A percentile compares a stretch with the other conserved stretches of the same genome.
These are phyloP conservation scores for Ornithorhynchus anatinus DNA, from an alignment of 2,113 vertebrate species.

Conservation along the genomic window DNA sequence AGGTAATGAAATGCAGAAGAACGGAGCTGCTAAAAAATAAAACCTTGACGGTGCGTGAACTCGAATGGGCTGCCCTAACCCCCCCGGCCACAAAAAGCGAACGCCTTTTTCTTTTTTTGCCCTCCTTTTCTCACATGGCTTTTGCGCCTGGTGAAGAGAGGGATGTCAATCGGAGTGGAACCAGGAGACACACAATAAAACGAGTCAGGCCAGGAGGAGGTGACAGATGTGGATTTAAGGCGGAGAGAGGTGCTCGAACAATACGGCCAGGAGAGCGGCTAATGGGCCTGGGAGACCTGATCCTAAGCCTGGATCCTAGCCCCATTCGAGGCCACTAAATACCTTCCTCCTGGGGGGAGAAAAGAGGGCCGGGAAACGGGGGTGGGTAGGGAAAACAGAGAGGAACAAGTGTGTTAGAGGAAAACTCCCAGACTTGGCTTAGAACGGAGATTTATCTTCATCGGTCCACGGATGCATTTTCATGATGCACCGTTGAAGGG, in stretches of 20 bases:
- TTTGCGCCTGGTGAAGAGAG: neutral
- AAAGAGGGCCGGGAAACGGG: neutral
- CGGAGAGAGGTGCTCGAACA: neutral
- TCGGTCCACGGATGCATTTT: neutral
- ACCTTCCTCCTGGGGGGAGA: neutral
- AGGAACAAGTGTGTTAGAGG: constrained; percentile 3
- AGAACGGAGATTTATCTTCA: neutral
- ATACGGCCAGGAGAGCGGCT: neutral
- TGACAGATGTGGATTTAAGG: constrained; percentile 9
- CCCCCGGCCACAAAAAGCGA: neutral
- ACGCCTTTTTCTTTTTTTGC: neutral
- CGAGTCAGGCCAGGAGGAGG: neutral
- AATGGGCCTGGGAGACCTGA: neutral
- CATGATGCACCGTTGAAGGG: neutral
- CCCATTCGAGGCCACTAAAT: neutral
- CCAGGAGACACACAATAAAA: neutral
- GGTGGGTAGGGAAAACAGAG: neutral
- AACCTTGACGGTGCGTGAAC: no score
- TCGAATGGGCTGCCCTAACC: no score
- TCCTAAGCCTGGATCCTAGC: neutral
- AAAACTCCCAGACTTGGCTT: neutral
- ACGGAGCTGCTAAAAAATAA: no score
- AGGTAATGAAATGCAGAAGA: no score
- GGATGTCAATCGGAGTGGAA: neutral
- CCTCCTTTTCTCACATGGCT: neutral